phyloP scores from a whole-genome alignment of 1,140 invertebrate species.

The Stratiolaelaps scimitus region DNA sequence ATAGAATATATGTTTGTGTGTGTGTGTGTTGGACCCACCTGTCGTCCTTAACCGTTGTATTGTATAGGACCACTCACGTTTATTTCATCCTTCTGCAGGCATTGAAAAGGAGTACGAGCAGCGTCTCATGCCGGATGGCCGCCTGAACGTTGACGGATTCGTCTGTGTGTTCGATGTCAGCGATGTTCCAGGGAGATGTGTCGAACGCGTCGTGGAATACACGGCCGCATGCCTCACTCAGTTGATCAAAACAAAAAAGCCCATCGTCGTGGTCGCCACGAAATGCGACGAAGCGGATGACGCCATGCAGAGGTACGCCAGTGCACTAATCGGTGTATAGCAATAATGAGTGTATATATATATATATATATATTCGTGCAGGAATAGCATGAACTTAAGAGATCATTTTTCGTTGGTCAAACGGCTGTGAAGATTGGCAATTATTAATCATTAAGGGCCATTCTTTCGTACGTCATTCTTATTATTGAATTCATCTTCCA shows the following conservation, averaged over 20 bases:
- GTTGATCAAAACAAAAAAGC: slow-evolving; percentile 82
- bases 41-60: neutral
- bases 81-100: slow-evolving; percentile 36
- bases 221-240: slow-evolving; percentile 63
- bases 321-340: no score
- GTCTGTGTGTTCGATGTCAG: slow-evolving; percentile 92
- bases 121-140: slow-evolving; percentile 80
- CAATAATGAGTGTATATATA: neutral
- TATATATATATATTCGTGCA: neutral
- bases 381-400: no score
- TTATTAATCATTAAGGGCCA: neutral
- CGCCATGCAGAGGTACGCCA: slow-evolving; percentile 28
- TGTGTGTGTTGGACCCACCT: slow-evolving; percentile 31
- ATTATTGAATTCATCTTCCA: slow-evolving; percentile 47
- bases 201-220: slow-evolving; percentile 69
- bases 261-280: slow-evolving; percentile 82
- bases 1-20: no score
- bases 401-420: no score
- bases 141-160: slow-evolving; percentile 86
- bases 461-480: neutral
- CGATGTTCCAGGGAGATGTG: slow-evolving; percentile 60
- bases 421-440: neutral
- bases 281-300: slow-evolving; percentile 91
- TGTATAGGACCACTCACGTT: neutral
- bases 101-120: slow-evolving; percentile 91